Conservation (phyloP, 2,113 vertebrate species). For the Leptobrachium leishanense region DNA sequence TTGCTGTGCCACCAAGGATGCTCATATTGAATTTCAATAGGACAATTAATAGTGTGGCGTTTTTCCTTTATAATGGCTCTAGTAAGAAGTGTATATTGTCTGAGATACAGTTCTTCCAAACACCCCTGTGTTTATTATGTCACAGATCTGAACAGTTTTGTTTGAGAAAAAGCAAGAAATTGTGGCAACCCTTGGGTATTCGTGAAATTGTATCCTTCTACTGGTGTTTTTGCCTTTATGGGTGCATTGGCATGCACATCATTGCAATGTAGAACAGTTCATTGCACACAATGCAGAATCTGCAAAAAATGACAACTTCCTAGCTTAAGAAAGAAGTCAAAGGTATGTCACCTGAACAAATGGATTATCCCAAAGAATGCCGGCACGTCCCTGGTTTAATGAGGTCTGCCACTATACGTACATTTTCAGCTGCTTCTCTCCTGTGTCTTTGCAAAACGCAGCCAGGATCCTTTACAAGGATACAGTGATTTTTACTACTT, state of each 20-base stretch:
- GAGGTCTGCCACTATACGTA: background rate
- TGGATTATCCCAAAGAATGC: background rate
- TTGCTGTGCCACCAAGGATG: too few relatives aligned
- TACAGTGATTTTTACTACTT: background rate
- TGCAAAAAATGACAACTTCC: too few relatives aligned
- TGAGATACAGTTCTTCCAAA: too few relatives aligned
- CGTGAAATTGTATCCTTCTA: background rate
- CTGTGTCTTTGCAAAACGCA: background rate
- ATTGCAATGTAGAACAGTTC: too few relatives aligned
- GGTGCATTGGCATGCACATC: background rate
- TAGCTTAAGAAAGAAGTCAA: background rate
- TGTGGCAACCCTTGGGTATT: background rate
- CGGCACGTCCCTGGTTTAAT: constrained; percentile 21
- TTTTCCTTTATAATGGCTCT: too few relatives aligned
- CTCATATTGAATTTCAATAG: too few relatives aligned
- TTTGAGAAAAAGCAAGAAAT: background rate
- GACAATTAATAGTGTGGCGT: too few relatives aligned
- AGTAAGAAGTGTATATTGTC: too few relatives aligned
- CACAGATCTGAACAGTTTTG: too few relatives aligned
- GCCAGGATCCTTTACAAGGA: background rate
- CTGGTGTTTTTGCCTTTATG: background rate
- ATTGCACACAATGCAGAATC: too few relatives aligned
- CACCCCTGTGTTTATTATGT: too few relatives aligned
- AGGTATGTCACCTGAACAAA: background rate
- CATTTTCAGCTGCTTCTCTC: background rate